Percentiles rank a stretch among this genome's conserved stretches.
Evolutionary conservation across 2,113 vertebrate genomes (phyloP).

Genomic region (Sinocyclocheilus maitianheensis): DNA sequence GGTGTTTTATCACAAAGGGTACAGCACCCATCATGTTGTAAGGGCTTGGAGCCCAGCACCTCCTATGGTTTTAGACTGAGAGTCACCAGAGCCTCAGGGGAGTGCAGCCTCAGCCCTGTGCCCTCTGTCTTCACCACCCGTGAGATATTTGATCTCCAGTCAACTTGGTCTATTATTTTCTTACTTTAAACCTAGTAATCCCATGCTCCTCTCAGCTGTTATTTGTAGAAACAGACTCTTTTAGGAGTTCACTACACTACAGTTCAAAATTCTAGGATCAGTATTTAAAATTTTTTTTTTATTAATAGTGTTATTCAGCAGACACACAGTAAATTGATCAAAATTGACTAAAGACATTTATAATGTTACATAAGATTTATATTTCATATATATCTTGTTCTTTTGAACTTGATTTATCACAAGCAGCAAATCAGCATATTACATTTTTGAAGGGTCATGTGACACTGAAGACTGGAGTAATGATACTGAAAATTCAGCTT

Average conservation of each 20-base stretch:
- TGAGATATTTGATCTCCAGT: conserved; percentile 26
- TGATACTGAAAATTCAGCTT: no score
- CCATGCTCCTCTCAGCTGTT: neutral
- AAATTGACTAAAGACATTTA: neutral
- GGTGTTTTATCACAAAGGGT: conserved; percentile 37
- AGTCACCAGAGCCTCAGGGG: conserved; percentile 37
- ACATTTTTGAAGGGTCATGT: no score
- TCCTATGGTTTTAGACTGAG: conserved; percentile 47
- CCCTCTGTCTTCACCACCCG: conserved; percentile 45
- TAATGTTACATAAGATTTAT: neutral
- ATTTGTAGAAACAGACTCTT: neutral
- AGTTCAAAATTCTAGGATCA: no score
- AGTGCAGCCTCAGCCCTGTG: conserved; percentile 37
- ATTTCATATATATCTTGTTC: no score
- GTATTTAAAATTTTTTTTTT: no score
- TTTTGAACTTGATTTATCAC: no score
- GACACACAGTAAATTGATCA: neutral
- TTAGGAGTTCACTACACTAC: neutral
- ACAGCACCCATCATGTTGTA: conserved; percentile 41
- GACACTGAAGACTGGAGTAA: no score
- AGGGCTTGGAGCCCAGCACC: conserved; percentile 40
- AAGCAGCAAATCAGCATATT: no score
- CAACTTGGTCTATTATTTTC: neutral
- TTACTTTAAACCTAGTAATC: neutral
- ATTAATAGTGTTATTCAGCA: no score